These are phyloP conservation scores for Sorex maritimensis DNA, from an alignment of 2,797 vertebrate genomes.

Conservation along the genomic window DNA sequence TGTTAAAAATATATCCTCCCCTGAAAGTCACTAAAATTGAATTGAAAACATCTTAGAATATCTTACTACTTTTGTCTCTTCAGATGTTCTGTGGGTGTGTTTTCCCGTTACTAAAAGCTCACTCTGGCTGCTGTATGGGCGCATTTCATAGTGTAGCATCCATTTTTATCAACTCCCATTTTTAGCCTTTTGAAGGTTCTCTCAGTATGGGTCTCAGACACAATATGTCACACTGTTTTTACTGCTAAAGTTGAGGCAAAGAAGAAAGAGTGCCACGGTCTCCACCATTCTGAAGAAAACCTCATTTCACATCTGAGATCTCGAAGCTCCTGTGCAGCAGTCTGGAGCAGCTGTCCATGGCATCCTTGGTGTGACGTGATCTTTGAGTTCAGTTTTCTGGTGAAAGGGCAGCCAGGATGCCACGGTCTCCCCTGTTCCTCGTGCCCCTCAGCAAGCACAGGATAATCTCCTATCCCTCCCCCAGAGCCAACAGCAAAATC, in stretches of 20 bases:
- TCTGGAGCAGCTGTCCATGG: not conserved
- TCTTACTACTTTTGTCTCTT: not conserved
- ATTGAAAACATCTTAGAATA: conserved; percentile 65
- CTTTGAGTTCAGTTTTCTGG: conserved; percentile 8
- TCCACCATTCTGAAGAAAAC: not conserved
- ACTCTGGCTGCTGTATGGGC: not conserved
- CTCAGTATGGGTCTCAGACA: not conserved
- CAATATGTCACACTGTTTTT: conserved; percentile 1
- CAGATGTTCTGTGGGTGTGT: conserved; percentile 60
- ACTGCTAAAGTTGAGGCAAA: conserved; percentile 1
- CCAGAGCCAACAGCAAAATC: not conserved
- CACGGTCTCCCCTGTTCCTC: too few species aligned
- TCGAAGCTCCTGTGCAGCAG: not conserved
- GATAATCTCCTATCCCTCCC: not conserved
- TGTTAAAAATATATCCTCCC: not conserved
- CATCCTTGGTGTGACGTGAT: not conserved
- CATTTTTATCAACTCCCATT: conserved; percentile 41
- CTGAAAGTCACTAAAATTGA: conserved; percentile 37
- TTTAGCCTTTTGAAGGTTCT: conserved; percentile 49
- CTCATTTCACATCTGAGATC: not conserved
- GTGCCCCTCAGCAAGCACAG: not conserved
- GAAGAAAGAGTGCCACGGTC: not conserved
- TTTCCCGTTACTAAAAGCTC: conserved; percentile 58
- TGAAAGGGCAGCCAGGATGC: not conserved
- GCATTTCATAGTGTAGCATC: not conserved